Evolutionary conservation across 2,888 invertebrate species (phyloP).

Genomic region (Netelia fuscicornis): DNA sequence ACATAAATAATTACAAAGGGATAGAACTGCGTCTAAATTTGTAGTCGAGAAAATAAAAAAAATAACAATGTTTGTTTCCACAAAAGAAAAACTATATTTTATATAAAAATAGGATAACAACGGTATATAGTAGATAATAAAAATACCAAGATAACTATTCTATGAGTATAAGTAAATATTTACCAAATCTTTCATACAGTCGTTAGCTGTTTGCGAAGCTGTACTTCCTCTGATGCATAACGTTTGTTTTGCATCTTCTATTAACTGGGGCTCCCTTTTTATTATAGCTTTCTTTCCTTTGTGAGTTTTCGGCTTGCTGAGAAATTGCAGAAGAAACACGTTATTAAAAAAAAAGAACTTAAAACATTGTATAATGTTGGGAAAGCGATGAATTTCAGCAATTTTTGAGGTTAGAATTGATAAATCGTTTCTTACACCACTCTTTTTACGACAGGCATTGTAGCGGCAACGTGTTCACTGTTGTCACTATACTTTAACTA

Average conservation of each 20-base stretch:
- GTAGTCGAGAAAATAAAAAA: no score
- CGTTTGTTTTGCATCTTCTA: conserved; percentile 94
- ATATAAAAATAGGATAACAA: background rate
- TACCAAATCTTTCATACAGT: conserved; percentile 93
- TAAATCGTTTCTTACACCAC: conserved; percentile 82
- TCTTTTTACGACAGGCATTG: conserved; percentile 82
- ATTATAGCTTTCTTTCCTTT: conserved; percentile 94
- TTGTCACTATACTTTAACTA: background rate
- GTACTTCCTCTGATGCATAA: conserved; percentile 95
- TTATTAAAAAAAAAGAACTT: background rate
- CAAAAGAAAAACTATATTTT: background rate
- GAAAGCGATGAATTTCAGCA: background rate
- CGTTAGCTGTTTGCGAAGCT: conserved; percentile 89
- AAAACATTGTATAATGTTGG: background rate
- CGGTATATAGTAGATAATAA: background rate
- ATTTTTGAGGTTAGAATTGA: conserved; percentile 32
- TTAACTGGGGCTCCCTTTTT: conserved; percentile 93
- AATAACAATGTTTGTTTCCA: no score
- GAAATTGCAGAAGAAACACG: conserved; percentile 74
- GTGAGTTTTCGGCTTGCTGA: conserved; percentile 95
- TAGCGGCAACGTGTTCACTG: conserved; percentile 7
- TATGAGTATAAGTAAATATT: conserved; percentile 74
- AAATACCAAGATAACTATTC: background rate
- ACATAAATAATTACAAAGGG: no score
- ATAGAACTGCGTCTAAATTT: no score